Evolutionary conservation across 2,113 vertebrate genomes (phyloP).

Genomic region (Oryzias woworae): DNA sequence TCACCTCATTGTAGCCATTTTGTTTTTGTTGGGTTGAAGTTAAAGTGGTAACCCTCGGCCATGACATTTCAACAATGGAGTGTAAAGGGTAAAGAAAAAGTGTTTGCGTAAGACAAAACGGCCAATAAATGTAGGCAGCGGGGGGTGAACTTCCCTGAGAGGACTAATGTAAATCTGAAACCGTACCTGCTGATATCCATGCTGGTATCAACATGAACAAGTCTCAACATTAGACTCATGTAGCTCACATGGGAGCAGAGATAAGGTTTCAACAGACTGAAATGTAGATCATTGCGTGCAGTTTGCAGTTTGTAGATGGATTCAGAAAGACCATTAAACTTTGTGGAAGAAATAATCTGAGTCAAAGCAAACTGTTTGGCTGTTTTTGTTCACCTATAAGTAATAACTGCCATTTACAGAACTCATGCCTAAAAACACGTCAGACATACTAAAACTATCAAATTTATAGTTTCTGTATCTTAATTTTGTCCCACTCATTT

Average conservation of each 20-base stretch:
- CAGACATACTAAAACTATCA: too few species aligned
- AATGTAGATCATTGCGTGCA: slow-evolving; percentile 10
- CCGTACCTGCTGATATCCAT: slow-evolving; percentile 5
- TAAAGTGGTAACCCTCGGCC: slow-evolving; percentile 18
- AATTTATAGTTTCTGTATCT: too few species aligned
- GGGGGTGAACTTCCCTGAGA: background rate
- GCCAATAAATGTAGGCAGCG: slow-evolving; percentile 1
- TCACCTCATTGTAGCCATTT: slow-evolving; percentile 39
- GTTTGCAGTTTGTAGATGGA: slow-evolving; percentile 18
- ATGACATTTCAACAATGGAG: slow-evolving; percentile 32
- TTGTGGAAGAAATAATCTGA: slow-evolving; percentile 11
- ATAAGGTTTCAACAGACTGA: slow-evolving; percentile 20
- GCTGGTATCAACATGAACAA: slow-evolving; percentile 8
- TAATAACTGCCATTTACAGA: too few species aligned
- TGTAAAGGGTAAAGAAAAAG: slow-evolving; percentile 13
- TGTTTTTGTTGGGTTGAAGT: slow-evolving; percentile 57
- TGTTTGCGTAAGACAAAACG: slow-evolving; percentile 50
- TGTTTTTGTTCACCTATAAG: too few species aligned
- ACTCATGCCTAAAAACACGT: too few species aligned
- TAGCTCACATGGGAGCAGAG: slow-evolving; percentile 20
- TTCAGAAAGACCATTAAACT: slow-evolving; percentile 14
- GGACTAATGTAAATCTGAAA: slow-evolving; percentile 28
- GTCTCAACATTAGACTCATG: slow-evolving; percentile 26
- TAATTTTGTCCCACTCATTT: too few species aligned
- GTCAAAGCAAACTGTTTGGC: background rate